Conservation (phyloP, 2,888 invertebrate genomes). For the Eupithecia centaureata region DNA sequence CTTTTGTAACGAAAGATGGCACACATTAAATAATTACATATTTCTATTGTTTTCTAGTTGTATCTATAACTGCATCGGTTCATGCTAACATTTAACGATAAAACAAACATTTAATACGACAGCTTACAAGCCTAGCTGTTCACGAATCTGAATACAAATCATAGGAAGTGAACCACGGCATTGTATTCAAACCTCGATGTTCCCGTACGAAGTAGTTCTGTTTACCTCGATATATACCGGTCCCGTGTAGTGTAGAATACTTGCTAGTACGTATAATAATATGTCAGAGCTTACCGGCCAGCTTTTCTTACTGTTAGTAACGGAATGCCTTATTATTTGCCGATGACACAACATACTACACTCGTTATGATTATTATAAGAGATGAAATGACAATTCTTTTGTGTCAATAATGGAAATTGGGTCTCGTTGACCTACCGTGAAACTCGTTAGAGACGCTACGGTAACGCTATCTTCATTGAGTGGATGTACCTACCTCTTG, state of each 20-base stretch:
- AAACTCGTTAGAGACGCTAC: conserved; percentile 26
- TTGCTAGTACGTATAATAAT: conserved; percentile 49
- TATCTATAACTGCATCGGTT: not conserved
- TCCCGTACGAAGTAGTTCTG: conserved; percentile 56
- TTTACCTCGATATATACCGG: conserved; percentile 68
- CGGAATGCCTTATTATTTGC: conserved; percentile 69
- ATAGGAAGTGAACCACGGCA: conserved; percentile 38
- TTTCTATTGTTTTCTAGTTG: not conserved
- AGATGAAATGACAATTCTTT: conserved; percentile 46
- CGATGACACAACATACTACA: conserved; percentile 60
- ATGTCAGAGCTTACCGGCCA: conserved; percentile 63
- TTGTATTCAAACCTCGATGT: conserved; percentile 53
- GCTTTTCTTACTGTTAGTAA: conserved; percentile 70
- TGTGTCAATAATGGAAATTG: conserved; percentile 39
- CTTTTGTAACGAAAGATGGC: not conserved
- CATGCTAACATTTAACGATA: conserved; percentile 1
- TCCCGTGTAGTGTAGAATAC: conserved; percentile 42
- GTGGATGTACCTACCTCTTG: conserved; percentile 6
- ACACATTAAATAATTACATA: not conserved
- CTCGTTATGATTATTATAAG: conserved; percentile 44
- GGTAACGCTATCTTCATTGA: conserved; percentile 21
- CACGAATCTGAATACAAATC: conserved; percentile 26
- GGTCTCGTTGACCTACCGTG: conserved; percentile 28
- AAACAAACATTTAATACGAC: conserved; percentile 5
- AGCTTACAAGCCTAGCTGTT: conserved; percentile 12